Evolutionary conservation across 2,797 vertebrate genomes (phyloP), one percentile per base, ranked within the genome.

Genomic region (Australoheros facetus): DNA sequence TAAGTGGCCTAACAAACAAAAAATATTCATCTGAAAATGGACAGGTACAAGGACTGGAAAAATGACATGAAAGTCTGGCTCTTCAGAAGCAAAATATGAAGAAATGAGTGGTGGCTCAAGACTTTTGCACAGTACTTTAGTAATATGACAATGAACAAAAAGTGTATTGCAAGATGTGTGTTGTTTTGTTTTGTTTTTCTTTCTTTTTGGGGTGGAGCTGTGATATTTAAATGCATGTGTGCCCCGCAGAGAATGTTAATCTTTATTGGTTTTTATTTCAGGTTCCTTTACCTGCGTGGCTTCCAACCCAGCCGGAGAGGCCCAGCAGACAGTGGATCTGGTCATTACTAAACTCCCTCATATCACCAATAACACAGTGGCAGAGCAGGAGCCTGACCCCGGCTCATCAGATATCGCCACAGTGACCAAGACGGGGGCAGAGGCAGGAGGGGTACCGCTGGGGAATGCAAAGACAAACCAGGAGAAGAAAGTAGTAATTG

Each of bases 371-470:
- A 97, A 96, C 94, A 99, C 98, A 1, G 94, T 96, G 9, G 93
- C 96, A 39, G 97, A 98, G 90, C 96, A 97, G 0, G 97, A 98
- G 91, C 96, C 97, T 0, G 97, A 99, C 86, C 98, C 98, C 0
- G 98, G 98, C 16, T 99, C 97, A 55, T 99, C 98, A 5, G 98
- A 99, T 87, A 99, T 99, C 79, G 98, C 98, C 42, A 99, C 98
- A 0, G 98, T 98, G 81, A 98, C 98, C 56, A 98, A 97, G 94
- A 97, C 96, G 0, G 98, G 97, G 32, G 94, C 96, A 1, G 98
- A 98, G 0, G 84, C 81, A 0, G 92, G 85, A 95, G 1, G 86
- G 12, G 83, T 91, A 55, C 96, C 96, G 58, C 96, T 97, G 0
- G 96, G 97, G 75, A 97, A 97, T 42, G 93, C 97, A 0, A 99